phyloP scores from a whole-genome alignment of 2,888 invertebrate species.

The Shargacucullia verbasci region DNA sequence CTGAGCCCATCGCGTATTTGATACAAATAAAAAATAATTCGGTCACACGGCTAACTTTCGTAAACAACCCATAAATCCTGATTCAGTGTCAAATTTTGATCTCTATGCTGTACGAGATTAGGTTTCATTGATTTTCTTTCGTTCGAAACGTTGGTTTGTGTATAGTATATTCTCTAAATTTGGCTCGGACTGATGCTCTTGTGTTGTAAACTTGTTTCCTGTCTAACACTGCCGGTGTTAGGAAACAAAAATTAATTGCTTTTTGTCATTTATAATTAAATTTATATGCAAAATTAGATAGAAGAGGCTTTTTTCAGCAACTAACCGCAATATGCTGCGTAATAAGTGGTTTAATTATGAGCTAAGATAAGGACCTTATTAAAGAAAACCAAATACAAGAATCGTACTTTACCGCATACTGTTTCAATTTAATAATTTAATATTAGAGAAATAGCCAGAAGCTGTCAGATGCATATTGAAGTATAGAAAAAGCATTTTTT shows the following conservation, averaged over 20 bases:
- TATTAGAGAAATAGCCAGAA: neutral
- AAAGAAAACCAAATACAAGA: too few species aligned
- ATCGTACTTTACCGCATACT: too few species aligned
- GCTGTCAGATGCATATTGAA: constrained; percentile 1
- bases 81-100: constrained; percentile 1
- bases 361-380: too few species aligned
- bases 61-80: neutral
- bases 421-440: too few species aligned
- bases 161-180: constrained; percentile 22
- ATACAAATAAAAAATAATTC: constrained; percentile 46
- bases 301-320: too few species aligned
- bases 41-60: constrained; percentile 30
- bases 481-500: neutral
- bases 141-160: neutral
- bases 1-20: constrained; percentile 42
- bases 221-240: constrained; percentile 12
- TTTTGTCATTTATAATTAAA: constrained; percentile 1
- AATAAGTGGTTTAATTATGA: too few species aligned
- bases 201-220: constrained; percentile 49
- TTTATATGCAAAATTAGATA: neutral
- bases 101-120: neutral
- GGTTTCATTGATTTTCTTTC: neutral
- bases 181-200: constrained; percentile 20
- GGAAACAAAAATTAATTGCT: constrained; percentile 4
- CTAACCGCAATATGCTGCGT: too few species aligned